Conservation (phyloP, 2,797 vertebrate species). For the Danio albolineatus region DNA sequence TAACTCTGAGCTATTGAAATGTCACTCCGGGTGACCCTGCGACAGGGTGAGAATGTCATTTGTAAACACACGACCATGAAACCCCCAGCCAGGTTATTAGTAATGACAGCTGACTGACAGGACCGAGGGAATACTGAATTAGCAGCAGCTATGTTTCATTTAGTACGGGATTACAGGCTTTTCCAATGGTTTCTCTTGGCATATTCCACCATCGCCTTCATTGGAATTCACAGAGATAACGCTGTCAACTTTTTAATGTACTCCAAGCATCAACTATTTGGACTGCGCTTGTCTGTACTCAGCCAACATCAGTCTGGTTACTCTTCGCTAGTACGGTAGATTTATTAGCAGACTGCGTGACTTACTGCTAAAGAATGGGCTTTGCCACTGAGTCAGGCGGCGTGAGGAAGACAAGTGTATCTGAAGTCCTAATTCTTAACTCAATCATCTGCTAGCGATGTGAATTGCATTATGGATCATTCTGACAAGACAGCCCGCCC, state of each 20-base stretch:
- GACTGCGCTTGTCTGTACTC: slow-evolving; percentile 59
- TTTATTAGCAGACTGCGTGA: slow-evolving; percentile 72
- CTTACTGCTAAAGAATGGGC: slow-evolving; percentile 75
- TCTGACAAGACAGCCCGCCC: slow-evolving; percentile 71
- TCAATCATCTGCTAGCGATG: slow-evolving; percentile 72
- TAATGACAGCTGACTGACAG: slow-evolving; percentile 51
- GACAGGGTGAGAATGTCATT: slow-evolving; percentile 40
- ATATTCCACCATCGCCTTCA: slow-evolving; percentile 2
- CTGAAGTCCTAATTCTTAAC: slow-evolving; percentile 73
- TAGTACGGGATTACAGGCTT: slow-evolving; percentile 22
- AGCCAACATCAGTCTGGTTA: slow-evolving; percentile 62
- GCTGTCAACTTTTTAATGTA: slow-evolving; percentile 61
- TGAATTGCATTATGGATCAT: slow-evolving; percentile 78
- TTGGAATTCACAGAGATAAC: slow-evolving; percentile 50
- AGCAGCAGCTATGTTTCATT: slow-evolving; percentile 40
- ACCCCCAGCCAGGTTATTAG: slow-evolving; percentile 45
- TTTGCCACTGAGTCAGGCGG: slow-evolving; percentile 72
- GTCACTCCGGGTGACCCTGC: slow-evolving; percentile 42
- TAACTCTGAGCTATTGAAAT: slow-evolving; percentile 52
- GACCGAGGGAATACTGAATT: slow-evolving; percentile 33
- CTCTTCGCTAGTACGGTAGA: slow-evolving; percentile 70
- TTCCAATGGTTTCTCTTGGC: slow-evolving; percentile 12
- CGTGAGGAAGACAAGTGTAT: slow-evolving; percentile 71
- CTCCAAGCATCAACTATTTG: slow-evolving; percentile 57
- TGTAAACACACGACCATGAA: slow-evolving; percentile 48